Evolutionary conservation across 2,888 invertebrate genomes (phyloP).

Genomic region (Cyclophora punctaria): DNA sequence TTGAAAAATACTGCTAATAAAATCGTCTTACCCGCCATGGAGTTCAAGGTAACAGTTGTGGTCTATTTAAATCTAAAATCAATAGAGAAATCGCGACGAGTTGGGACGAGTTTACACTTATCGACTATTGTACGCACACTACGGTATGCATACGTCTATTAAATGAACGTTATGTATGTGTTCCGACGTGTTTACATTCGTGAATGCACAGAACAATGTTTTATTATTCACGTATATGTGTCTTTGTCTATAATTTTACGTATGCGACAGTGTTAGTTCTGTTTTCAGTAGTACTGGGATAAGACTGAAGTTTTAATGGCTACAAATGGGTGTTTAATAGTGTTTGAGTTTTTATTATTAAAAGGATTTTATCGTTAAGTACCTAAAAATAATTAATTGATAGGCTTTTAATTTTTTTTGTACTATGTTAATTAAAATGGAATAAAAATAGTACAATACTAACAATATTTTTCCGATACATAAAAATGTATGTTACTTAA

Average conservation of each 20-base stretch:
- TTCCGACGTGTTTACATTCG: slow-evolving; percentile 52
- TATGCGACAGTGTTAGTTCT: slow-evolving; percentile 32
- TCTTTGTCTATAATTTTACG: slow-evolving; percentile 40
- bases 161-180: slow-evolving; percentile 33
- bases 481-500: too few species aligned
- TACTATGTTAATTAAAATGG: too few species aligned
- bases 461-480: too few species aligned
- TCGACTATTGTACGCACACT: slow-evolving; percentile 47
- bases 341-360: too few species aligned
- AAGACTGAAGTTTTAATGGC: too few species aligned
- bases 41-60: slow-evolving; percentile 54
- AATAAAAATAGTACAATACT: too few species aligned
- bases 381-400: too few species aligned
- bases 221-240: slow-evolving; percentile 32
- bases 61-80: slow-evolving; percentile 57
- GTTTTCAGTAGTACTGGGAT: slow-evolving; percentile 31
- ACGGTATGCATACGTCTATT: slow-evolving; percentile 19
- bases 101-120: slow-evolving; percentile 53
- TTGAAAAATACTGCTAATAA: slow-evolving; percentile 11
- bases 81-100: slow-evolving; percentile 61
- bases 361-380: too few species aligned
- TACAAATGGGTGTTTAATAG: too few species aligned
- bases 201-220: slow-evolving; percentile 51
- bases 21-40: slow-evolving; percentile 62
- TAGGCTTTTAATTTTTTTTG: too few species aligned